Evolutionary conservation across 2,113 vertebrate genomes (phyloP).

Genomic region (Pitta sordida): DNA sequence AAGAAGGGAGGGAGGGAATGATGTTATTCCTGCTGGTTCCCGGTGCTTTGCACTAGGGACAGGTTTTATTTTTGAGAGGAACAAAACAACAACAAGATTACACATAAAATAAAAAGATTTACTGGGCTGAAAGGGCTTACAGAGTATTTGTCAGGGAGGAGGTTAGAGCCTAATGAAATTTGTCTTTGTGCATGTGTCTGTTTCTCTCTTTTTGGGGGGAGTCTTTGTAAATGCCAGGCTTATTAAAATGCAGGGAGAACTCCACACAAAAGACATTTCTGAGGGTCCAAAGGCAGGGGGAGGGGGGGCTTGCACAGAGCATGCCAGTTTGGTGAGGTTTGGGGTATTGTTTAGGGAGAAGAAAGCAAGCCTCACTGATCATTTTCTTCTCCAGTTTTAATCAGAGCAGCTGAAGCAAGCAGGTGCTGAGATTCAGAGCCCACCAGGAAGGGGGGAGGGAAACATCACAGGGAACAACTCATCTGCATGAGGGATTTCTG

Average conservation of each 20-base stretch:
- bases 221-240: slow-evolving; percentile 35
- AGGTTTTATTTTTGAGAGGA: neutral
- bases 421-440: slow-evolving; percentile 35
- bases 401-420: slow-evolving; percentile 49
- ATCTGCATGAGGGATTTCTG: neutral
- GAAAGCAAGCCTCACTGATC: slow-evolving; percentile 40
- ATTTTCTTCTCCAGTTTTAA: slow-evolving; percentile 39
- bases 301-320: neutral
- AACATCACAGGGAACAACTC: neutral
- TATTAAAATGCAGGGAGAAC: slow-evolving; percentile 63
- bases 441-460: neutral
- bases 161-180: slow-evolving; percentile 63
- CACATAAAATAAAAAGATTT: neutral
- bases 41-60: neutral
- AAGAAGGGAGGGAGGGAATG: neutral
- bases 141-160: slow-evolving; percentile 20
- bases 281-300: neutral
- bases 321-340: slow-evolving; percentile 13
- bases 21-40: neutral
- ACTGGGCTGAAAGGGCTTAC: slow-evolving; percentile 12
- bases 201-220: neutral
- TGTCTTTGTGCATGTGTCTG: slow-evolving; percentile 37
- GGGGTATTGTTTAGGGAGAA: slow-evolving; percentile 40
- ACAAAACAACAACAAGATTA: slow-evolving; percentile 38
- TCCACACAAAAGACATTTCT: slow-evolving; percentile 45